A percentile compares a stretch with the other conserved stretches of the same genome.
These are phyloP conservation scores for Chrysotoxum bicinctum DNA, from an alignment of 2,888 invertebrate genomes.

Conservation along the genomic window DNA sequence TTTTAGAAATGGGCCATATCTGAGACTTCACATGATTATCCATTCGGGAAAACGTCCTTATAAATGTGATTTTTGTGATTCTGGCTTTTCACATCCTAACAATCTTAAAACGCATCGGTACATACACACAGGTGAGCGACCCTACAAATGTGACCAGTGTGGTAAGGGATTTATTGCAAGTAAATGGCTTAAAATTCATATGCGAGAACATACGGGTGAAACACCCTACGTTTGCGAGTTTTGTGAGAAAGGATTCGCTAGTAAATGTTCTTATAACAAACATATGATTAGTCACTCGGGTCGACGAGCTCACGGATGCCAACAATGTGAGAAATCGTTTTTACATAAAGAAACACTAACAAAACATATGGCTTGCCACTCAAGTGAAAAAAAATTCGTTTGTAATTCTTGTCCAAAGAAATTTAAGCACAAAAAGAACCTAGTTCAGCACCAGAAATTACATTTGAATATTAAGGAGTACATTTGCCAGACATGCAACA, in stretches of 20 bases:
- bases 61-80: slow-evolving; percentile 11
- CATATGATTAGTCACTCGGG: slow-evolving; percentile 52
- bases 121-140: background rate
- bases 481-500: slow-evolving; percentile 41
- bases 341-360: slow-evolving; percentile 41
- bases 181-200: background rate
- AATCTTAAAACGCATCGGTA: slow-evolving; percentile 10
- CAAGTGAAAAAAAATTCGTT: slow-evolving; percentile 26
- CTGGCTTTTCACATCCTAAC: background rate
- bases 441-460: slow-evolving; percentile 39
- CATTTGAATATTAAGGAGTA: slow-evolving; percentile 40
- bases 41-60: background rate
- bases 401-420: slow-evolving; percentile 40
- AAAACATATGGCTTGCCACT: slow-evolving; percentile 47
- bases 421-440: slow-evolving; percentile 41
- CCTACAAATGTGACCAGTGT: background rate
- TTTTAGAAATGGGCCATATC: background rate
- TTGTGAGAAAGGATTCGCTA: slow-evolving; percentile 43
- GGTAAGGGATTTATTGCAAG: background rate
- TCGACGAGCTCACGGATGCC: slow-evolving; percentile 34
- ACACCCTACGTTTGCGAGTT: slow-evolving; percentile 42
- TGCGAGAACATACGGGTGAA: slow-evolving; percentile 43
- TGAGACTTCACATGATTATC: background rate
- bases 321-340: slow-evolving; percentile 40
- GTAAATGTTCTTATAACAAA: slow-evolving; percentile 39